Conservation (phyloP, 2,113 vertebrate species). For the Cryptomyrus ogoouensis region DNA sequence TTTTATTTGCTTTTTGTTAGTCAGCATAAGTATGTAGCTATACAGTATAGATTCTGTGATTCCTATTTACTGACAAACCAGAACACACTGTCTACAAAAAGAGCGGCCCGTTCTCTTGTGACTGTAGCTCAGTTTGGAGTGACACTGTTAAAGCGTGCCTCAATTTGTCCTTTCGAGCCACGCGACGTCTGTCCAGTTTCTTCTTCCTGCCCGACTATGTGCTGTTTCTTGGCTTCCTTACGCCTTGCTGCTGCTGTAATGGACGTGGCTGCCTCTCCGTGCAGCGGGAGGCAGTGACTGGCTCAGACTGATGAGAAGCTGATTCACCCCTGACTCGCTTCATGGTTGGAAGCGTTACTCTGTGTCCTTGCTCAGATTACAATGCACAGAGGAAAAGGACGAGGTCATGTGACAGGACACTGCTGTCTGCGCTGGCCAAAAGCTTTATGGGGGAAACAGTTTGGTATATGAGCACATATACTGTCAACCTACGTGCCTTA, state of each 20-base stretch:
- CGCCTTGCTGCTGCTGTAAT: not conserved
- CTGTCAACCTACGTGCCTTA: not conserved
- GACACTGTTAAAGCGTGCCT: not conserved
- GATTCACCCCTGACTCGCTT: not conserved
- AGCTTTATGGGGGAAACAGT: not conserved
- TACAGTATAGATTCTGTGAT: not conserved
- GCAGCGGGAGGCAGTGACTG: not conserved
- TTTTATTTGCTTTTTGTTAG: not conserved
- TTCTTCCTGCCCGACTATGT: not conserved
- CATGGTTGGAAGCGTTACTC: not conserved
- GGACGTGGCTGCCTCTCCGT: not conserved
- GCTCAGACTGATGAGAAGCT: not conserved
- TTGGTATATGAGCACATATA: not conserved
- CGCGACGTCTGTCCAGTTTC: not conserved
- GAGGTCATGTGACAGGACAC: not conserved
- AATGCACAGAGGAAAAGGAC: not conserved
- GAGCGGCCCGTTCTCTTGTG: not conserved
- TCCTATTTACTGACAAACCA: not conserved
- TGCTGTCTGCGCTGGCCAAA: not conserved
- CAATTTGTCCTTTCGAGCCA: not conserved
- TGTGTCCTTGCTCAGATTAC: slow-evolving; percentile 10
- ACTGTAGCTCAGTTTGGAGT: not conserved
- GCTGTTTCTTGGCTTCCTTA: not conserved
- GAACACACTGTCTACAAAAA: not conserved
- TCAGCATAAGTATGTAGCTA: not conserved